A percentile compares a stretch with the other conserved stretches of the same genome.
Conservation (phyloP, 2,888 invertebrate species). For the Meandrusa payeni region DNA sequence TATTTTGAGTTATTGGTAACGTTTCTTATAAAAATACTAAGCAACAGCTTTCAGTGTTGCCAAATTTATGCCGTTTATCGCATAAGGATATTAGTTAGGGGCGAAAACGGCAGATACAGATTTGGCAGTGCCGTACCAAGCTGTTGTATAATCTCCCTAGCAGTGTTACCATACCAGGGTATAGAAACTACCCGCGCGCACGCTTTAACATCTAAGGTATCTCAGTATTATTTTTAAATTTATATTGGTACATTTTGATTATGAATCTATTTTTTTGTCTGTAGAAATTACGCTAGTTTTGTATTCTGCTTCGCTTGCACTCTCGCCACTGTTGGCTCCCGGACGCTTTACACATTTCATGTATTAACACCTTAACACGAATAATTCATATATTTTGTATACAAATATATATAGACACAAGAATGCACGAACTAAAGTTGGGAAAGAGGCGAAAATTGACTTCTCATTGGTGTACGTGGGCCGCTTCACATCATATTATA, state of each 20-base stretch:
- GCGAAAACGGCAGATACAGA: conserved; percentile 27
- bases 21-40: conserved; percentile 30
- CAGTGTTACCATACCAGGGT: conserved; percentile 11
- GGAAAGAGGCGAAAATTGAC: conserved; percentile 51
- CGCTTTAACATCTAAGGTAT: conserved; percentile 71
- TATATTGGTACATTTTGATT: conserved; percentile 88
- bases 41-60: conserved; percentile 23
- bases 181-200: conserved; percentile 50
- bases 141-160: conserved; percentile 25
- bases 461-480: conserved; percentile 60
- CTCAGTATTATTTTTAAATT: conserved; percentile 67
- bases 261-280: conserved; percentile 81
- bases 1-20: conserved; percentile 20
- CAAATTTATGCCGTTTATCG: conserved; percentile 12
- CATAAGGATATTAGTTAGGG: neutral
- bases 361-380: conserved; percentile 73
- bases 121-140: conserved; percentile 31
- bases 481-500: conserved; percentile 41
- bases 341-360: conserved; percentile 58
- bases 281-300: conserved; percentile 81
- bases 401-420: conserved; percentile 62
- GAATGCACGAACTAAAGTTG: conserved; percentile 57
- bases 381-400: conserved; percentile 55
- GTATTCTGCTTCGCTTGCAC: conserved; percentile 51
- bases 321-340: conserved; percentile 68